Conservation (phyloP, 2,888 invertebrate species). For the Cephonodes hylas region DNA sequence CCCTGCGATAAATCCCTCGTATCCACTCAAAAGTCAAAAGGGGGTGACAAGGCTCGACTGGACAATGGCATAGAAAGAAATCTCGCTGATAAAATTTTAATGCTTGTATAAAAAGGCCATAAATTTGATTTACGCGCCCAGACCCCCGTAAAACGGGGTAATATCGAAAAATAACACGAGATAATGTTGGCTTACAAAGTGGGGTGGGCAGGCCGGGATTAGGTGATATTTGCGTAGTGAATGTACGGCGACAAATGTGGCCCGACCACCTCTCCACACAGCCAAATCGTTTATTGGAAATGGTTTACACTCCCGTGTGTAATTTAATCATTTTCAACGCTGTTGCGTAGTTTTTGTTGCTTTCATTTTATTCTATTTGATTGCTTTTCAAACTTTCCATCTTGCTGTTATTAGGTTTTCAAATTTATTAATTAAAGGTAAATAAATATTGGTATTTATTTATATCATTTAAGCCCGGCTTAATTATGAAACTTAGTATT, state of each 20-base stretch:
- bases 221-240: slow-evolving; percentile 54
- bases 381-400: neutral
- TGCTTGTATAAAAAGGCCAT: slow-evolving; percentile 78
- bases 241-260: slow-evolving; percentile 29
- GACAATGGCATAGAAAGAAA: slow-evolving; percentile 74
- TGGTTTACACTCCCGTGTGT: neutral
- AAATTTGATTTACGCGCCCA: slow-evolving; percentile 78
- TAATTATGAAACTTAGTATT: too few species aligned
- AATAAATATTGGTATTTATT: too few species aligned
- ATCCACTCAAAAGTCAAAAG: slow-evolving; percentile 48
- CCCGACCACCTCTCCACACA: neutral
- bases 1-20: slow-evolving; percentile 28
- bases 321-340: neutral
- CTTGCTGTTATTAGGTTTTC: neutral
- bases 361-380: neutral
- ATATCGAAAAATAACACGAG: slow-evolving; percentile 78
- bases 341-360: neutral
- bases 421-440: neutral
- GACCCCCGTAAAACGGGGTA: slow-evolving; percentile 72
- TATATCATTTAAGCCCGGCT: too few species aligned
- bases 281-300: neutral
- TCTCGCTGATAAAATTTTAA: slow-evolving; percentile 78
- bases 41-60: slow-evolving; percentile 60
- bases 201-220: slow-evolving; percentile 57
- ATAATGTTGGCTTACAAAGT: slow-evolving; percentile 74